Evolutionary conservation across 2,888 invertebrate species (phyloP).

Genomic region (Metopia argyrocephala): DNA sequence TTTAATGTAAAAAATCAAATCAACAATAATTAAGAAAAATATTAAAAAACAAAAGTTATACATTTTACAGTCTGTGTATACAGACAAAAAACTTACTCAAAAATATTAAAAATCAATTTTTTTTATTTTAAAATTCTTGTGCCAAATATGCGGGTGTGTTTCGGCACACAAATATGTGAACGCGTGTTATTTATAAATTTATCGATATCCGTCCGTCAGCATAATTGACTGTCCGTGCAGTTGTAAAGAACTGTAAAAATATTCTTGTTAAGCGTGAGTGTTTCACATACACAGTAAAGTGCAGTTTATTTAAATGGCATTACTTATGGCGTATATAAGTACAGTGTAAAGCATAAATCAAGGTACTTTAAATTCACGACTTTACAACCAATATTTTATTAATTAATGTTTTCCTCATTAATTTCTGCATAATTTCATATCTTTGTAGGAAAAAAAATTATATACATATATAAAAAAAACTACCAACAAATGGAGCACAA

Average conservation of each 20-base stretch:
- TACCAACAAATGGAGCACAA: too few relatives aligned
- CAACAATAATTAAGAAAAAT: not conserved
- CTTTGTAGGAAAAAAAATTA: too few relatives aligned
- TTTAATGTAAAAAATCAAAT: conserved; percentile 12
- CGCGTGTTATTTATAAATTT: conserved; percentile 19
- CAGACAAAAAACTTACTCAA: not conserved
- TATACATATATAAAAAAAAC: too few relatives aligned
- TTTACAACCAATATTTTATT: too few relatives aligned
- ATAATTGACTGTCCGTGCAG: conserved; percentile 2
- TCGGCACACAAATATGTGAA: conserved; percentile 4
- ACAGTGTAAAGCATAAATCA: too few relatives aligned
- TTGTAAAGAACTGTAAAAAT: not conserved
- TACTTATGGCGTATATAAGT: not conserved
- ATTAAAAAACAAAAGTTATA: not conserved
- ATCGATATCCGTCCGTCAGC: not conserved
- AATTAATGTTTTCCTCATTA: too few relatives aligned
- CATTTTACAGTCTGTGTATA: not conserved
- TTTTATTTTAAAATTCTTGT: conserved; percentile 16
- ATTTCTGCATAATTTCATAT: too few relatives aligned
- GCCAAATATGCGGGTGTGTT: conserved; percentile 38
- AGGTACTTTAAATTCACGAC: too few relatives aligned
- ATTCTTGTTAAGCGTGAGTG: too few relatives aligned
- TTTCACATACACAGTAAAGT: conserved; percentile 1
- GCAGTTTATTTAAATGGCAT: conserved; percentile 8
- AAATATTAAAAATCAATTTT: conserved; percentile 8